Base-by-base conservation (phyloP, 1,140 invertebrate genomes). In the Pachypsylla venusta region DNA sequence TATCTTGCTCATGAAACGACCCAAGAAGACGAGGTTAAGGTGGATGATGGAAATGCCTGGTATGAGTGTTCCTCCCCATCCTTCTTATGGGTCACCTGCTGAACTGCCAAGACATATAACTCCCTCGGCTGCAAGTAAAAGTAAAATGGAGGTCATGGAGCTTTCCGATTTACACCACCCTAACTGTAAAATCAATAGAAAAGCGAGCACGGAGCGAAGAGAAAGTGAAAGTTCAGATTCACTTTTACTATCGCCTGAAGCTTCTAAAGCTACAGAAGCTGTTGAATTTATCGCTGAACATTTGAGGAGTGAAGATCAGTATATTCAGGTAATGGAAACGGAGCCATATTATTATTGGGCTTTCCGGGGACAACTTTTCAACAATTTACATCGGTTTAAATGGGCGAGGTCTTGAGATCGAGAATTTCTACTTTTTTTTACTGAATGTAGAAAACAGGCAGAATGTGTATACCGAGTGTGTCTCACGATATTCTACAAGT, bases 251-350 rank as follows among this genome's bases (percentile, higher is more conserved):
- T 91, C 89, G 25, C 89, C 90, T 0, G 93, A 96, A 72, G 91
- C 93, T 0, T 86, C 84, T 63, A 89, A 94, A 74, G 93, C 93
- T 16, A 95, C 94, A 7, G 93, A 98, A 72, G 93, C 93, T 1
- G 93, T 98, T 0, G 91, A 94, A 70, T 98, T 97, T 71, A 98
- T 98, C 62, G 94, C 94, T 22, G 93, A 98, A 73, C 93, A 98
- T 79, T 79, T 98, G 60, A 83, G 93, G 64, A 93, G 93, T 70
- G 93, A 95, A 74, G 92, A 96, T 77, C 83, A 93, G 67, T 94
- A 96, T 67, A 95, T 96, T 73, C 93, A 97, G 81, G 93, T 94
- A 72, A 71, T 69, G 61, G n/a, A n/a, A n/a, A n/a, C n/a, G n/a
- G n/a, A n/a, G n/a, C n/a, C 20, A 25, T 25, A 12, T 25, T 12